phyloP scores from a whole-genome alignment of 2,113 vertebrate genomes.

The Pelecanus crispus region DNA sequence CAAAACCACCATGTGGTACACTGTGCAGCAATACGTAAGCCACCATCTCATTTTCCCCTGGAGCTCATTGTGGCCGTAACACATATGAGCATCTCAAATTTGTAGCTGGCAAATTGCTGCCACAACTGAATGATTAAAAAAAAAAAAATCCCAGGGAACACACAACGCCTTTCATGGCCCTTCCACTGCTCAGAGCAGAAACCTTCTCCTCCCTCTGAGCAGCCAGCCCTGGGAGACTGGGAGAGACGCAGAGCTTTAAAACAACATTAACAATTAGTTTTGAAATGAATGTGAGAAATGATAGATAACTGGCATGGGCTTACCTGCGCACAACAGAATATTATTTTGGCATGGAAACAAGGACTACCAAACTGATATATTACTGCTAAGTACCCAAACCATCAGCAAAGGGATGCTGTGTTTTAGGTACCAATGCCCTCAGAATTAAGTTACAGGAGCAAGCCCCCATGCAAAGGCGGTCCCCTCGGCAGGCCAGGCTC shows the following conservation, averaged over 20 bases:
- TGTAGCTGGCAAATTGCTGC: not conserved
- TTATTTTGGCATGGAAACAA: not conserved
- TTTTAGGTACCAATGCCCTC: not conserved
- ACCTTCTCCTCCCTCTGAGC: not conserved
- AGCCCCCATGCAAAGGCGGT: fast-evolving
- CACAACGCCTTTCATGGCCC: fast-evolving
- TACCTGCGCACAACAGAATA: fast-evolving
- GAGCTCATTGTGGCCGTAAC: not conserved
- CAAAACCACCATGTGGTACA: not conserved
- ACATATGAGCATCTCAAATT: not conserved
- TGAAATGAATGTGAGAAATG: not conserved
- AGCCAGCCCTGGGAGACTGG: not conserved
- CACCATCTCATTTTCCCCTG: not conserved
- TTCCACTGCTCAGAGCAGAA: not conserved
- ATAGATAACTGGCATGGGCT: not conserved
- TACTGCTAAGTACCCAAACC: not conserved
- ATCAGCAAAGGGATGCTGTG: not conserved
- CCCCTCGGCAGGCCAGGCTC: not conserved
- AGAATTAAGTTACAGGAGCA: fast-evolving
- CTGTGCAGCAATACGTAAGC: not conserved
- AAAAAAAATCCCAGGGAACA: not conserved
- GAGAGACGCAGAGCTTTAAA: not conserved
- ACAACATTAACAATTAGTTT: not conserved
- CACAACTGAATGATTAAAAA: not conserved
- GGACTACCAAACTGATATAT: fast-evolving